Percentiles rank a stretch among this genome's conserved stretches.
Conservation (phyloP, 35 echinoderm and acorn worm genomes). For the Acanthaster planci region DNA sequence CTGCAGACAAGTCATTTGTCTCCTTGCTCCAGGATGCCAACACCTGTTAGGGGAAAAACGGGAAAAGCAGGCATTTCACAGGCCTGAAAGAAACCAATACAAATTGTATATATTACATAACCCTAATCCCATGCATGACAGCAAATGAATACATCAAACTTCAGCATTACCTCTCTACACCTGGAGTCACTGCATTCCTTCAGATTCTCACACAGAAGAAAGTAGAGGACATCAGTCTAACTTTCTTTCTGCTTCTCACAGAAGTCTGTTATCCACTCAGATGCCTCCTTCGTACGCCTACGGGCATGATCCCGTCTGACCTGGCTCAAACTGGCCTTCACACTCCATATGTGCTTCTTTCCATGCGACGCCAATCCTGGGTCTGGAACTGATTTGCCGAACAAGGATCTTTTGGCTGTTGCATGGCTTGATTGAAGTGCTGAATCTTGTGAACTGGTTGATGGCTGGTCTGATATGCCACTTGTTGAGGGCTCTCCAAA, state of each 20-base stretch:
- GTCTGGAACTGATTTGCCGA: slow-evolving; percentile 1
- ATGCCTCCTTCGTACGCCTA: slow-evolving; percentile 25
- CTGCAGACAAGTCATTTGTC: not conserved
- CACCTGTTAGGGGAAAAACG: slow-evolving; percentile 2
- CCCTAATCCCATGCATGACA: no score
- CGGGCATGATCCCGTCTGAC: slow-evolving; percentile 26
- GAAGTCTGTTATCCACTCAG: not conserved
- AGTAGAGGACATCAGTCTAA: slow-evolving; percentile 25
- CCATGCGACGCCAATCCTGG: not conserved
- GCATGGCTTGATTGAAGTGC: not conserved
- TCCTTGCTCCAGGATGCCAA: slow-evolving; percentile 22
- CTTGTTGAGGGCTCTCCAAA: not conserved
- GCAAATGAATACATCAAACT: no score
- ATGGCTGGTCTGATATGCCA: not conserved
- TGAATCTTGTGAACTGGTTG: not conserved
- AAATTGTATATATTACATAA: no score
- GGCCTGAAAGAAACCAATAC: no score
- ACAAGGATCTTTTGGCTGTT: not conserved
- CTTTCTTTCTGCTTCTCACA: slow-evolving; percentile 19
- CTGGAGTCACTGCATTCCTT: not conserved
- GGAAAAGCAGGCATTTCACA: no score
- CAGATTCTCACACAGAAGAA: slow-evolving; percentile 4
- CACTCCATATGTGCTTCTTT: not conserved
- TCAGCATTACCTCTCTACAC: slow-evolving; percentile 4
- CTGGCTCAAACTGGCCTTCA: slow-evolving; percentile 17